Evolutionary conservation across 2,113 vertebrate species (phyloP), one percentile per base, ranked within the genome.

Genomic region (Alectura lathami): DNA sequence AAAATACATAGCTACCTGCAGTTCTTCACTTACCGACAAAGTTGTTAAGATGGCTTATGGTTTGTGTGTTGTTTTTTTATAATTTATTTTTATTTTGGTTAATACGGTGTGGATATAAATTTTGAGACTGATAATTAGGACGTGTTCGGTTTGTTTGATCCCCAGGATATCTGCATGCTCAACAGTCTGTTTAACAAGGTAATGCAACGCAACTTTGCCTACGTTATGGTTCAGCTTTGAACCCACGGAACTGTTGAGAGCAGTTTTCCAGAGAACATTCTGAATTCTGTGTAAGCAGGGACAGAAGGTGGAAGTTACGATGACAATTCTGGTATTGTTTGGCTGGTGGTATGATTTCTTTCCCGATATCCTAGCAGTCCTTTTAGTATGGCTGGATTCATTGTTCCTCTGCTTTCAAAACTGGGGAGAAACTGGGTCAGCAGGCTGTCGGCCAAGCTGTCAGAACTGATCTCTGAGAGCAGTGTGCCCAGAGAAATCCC

Each of bases 401-500:
- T 95, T 96, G 85, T 91, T 94, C 82, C 83, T 85, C 73, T 93
- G 89, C 79, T 94, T 94, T 97, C 82, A 87, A 88, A 95, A 83
- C 79, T 88, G 56, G 76, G 45, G 34, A 89, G 85, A 96, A 96
- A 96, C 91, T 97, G 95, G 93, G 94, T 96, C 96, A 93, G 76
- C 96, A 91, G 95, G 95, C 91, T 95, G 91, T 94, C 93, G 84
- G 85, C 91, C 78, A 95, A 91, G 85, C 91, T 96, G 87, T 95
- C 89, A 83, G 91, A 89, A 93, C 79, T 95, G 94, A 97, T 96
- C 84, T 54, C 57, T 78, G 70, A 53, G 86, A 94, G 67, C 12
- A 7, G 56, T 74, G 72, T 68, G 80, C 78, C 78, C 74, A 77
- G 16, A 86, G 68, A 96, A 96, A 95, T 75, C 86, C 63, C 50